Percentiles rank a stretch among this genome's conserved stretches.
Evolutionary conservation across 2,113 vertebrate species (phyloP).

Genomic region (Thunnus thynnus): DNA sequence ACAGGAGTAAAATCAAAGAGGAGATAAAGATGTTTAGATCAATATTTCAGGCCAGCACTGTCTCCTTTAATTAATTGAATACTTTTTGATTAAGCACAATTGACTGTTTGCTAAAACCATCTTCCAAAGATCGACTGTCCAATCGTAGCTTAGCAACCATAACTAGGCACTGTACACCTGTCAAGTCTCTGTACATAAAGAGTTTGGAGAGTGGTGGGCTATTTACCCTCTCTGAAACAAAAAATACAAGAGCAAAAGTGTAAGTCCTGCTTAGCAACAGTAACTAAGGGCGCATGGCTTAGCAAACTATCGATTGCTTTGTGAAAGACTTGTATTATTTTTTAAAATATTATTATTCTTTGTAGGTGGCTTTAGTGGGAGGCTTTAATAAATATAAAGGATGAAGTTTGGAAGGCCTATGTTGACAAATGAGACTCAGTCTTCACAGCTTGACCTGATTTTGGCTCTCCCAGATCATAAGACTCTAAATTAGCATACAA

Average conservation of each 20-base stretch:
- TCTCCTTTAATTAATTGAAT: constrained; percentile 5
- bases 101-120: neutral
- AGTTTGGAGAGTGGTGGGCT: no score
- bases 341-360: no score
- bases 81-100: neutral
- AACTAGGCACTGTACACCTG: neutral
- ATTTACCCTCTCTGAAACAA: no score
- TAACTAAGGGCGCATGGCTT: neutral
- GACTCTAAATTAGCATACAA: neutral
- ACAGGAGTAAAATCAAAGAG: neutral
- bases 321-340: neutral
- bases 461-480: constrained; percentile 11
- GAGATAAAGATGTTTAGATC: neutral
- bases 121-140: neutral
- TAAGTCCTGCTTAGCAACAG: neutral
- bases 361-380: neutral
- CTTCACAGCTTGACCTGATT: neutral
- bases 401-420: neutral
- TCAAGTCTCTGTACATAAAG: neutral
- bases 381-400: neutral
- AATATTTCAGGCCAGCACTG: neutral
- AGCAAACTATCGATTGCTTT: neutral
- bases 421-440: constrained; percentile 9
- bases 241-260: no score
- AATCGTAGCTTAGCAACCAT: neutral